Evolutionary conservation across 2,113 vertebrate genomes (phyloP).

Genomic region (Phodopus roborovskii): DNA sequence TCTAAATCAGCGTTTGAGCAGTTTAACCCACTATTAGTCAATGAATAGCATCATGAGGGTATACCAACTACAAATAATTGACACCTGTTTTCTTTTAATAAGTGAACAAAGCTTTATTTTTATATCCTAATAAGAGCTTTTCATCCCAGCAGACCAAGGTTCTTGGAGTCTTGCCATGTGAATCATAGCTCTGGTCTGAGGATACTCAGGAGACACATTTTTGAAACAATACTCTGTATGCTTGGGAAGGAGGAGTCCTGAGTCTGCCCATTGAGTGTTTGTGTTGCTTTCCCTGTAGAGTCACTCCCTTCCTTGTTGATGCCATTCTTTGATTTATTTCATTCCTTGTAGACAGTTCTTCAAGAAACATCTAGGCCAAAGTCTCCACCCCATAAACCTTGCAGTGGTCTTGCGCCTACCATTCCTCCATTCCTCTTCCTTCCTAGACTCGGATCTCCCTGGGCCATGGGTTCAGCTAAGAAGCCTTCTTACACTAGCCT

Average conservation of each 20-base stretch:
- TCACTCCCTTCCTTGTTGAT: neutral
- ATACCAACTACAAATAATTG: slow-evolving; percentile 11
- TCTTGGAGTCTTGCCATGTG: neutral
- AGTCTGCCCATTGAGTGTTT: neutral
- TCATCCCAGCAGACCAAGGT: neutral
- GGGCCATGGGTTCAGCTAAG: neutral
- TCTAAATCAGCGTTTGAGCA: slow-evolving; percentile 5
- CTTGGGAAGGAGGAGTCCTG: neutral
- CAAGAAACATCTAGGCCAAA: neutral
- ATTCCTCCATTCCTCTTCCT: neutral
- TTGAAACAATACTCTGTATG: neutral
- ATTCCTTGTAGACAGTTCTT: neutral
- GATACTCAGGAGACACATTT: neutral
- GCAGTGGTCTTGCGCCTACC: neutral
- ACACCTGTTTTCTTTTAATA: slow-evolving; percentile 27
- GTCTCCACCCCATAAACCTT: neutral
- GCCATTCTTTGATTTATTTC: neutral
- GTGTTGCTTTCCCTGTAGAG: neutral
- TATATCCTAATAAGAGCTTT: neutral
- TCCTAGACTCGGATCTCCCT: neutral
- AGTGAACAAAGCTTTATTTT: neutral
- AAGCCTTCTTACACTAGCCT: neutral
- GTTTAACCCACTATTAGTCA: neutral
- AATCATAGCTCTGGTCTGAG: neutral
- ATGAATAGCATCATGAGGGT: neutral